Percentiles rank a stretch among this genome's conserved stretches.
phyloP scores from a whole-genome alignment of 2,888 invertebrate genomes.

The Pasiphila rectangulata region DNA sequence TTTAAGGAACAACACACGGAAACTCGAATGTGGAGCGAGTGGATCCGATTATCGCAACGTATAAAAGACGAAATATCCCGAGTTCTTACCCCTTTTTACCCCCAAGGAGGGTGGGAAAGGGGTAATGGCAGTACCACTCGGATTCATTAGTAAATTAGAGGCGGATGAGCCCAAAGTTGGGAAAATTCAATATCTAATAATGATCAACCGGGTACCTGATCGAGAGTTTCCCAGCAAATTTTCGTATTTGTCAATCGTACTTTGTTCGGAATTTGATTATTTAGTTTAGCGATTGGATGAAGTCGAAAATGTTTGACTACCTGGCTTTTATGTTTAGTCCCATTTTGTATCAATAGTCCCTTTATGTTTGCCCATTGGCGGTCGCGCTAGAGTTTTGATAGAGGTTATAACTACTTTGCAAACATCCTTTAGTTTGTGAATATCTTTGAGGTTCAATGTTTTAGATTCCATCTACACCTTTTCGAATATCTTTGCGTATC shows the following conservation, averaged over 20 bases:
- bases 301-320: constrained; percentile 58
- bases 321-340: constrained; percentile 28
- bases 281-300: constrained; percentile 73
- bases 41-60: constrained; percentile 79
- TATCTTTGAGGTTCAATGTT: constrained; percentile 16
- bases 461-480: no score
- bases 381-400: constrained; percentile 23
- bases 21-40: constrained; percentile 75
- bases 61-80: constrained; percentile 78
- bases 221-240: constrained; percentile 40
- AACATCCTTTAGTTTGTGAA: constrained; percentile 23
- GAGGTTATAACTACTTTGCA: constrained; percentile 24
- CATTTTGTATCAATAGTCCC: constrained; percentile 29
- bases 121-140: constrained; percentile 78
- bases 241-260: constrained; percentile 73
- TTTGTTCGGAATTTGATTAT: constrained; percentile 75
- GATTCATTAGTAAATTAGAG: constrained; percentile 82
- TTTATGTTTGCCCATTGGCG: constrained; percentile 27
- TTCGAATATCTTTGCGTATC: no score
- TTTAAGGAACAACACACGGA: constrained; percentile 61
- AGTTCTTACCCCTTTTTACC: constrained; percentile 72
- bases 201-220: constrained; percentile 59
- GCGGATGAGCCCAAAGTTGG: constrained; percentile 81
- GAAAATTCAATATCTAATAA: constrained; percentile 82
- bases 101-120: constrained; percentile 43